A percentile compares a stretch with the other conserved stretches of the same genome.
phyloP scores from a whole-genome alignment of 2,888 invertebrate species.

The Blastobasis adustella region DNA sequence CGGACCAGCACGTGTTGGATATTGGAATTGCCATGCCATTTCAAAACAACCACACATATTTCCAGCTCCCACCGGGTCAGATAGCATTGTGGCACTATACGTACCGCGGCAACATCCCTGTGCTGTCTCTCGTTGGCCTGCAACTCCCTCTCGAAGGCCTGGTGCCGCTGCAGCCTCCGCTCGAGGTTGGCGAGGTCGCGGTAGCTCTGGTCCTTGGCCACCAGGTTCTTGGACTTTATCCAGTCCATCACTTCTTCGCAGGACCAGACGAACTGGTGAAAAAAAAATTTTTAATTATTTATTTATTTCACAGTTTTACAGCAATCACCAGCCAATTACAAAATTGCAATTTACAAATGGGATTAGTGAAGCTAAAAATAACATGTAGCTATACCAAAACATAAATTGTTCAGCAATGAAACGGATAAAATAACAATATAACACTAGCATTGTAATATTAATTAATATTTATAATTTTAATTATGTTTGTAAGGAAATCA shows the following conservation, averaged over 20 bases:
- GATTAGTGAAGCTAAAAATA: no score
- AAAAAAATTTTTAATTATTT: not conserved
- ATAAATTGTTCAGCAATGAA: no score
- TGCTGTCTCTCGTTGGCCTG: constrained; percentile 95
- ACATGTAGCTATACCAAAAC: no score
- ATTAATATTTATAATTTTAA: no score
- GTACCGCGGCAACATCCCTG: constrained; percentile 79
- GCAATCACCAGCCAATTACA: no score
- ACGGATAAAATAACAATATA: no score
- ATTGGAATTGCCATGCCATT: constrained; percentile 15
- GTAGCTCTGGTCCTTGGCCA: constrained; percentile 94
- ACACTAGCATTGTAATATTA: no score
- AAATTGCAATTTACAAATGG: no score
- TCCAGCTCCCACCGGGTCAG: constrained; percentile 72
- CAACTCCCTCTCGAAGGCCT: constrained; percentile 96
- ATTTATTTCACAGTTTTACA: no score
- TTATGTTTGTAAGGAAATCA: no score
- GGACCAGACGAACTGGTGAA: constrained; percentile 87
- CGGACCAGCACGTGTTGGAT: no score
- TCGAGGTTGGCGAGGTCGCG: constrained; percentile 92
- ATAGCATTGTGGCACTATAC: constrained; percentile 58
- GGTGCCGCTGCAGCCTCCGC: constrained; percentile 95
- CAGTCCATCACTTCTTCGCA: constrained; percentile 92
- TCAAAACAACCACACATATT: constrained; percentile 89
- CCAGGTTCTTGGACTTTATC: constrained; percentile 93